Percentiles rank a stretch among this genome's conserved stretches.
Evolutionary conservation across 2,888 invertebrate species (phyloP).

Genomic region (Chrysodeixis includens): DNA sequence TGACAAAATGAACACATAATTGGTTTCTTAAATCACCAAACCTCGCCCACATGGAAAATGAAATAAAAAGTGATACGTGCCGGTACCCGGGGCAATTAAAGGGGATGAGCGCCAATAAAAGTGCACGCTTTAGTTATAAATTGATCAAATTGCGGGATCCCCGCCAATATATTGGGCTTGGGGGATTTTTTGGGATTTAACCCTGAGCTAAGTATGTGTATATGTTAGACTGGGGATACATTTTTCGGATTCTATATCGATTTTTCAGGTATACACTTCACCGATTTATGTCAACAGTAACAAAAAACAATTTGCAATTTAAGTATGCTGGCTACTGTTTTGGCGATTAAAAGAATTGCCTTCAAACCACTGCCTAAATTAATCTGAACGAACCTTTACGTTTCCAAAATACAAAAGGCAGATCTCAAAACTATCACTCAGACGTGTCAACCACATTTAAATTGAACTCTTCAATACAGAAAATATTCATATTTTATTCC

Average conservation of each 20-base stretch:
- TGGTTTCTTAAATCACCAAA: conserved; percentile 37
- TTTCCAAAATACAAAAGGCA: too few species aligned
- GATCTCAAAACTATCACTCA: too few species aligned
- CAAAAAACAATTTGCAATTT: too few species aligned
- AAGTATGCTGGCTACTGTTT: too few species aligned
- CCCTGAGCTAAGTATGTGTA: neutral
- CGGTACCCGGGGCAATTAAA: conserved; percentile 79
- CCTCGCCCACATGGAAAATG: conserved; percentile 43
- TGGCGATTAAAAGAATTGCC: too few species aligned
- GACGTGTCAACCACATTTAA: too few species aligned
- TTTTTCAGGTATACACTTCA: too few species aligned
- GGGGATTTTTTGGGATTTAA: conserved; percentile 15
- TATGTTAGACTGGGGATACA: neutral
- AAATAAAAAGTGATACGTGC: conserved; percentile 47
- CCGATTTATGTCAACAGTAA: too few species aligned
- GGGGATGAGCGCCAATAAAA: conserved; percentile 83
- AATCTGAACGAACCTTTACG: too few species aligned
- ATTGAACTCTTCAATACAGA: neutral
- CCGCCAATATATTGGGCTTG: conserved; percentile 63
- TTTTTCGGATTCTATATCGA: too few species aligned
- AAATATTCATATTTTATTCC: neutral
- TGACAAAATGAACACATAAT: conserved; percentile 15
- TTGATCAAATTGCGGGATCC: conserved; percentile 79
- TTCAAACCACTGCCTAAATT: too few species aligned
- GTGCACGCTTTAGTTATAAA: conserved; percentile 78